Percentiles rank a stretch among this genome's conserved stretches.
Evolutionary conservation across 2,113 vertebrate species (phyloP).

Genomic region (Ursus arctos): DNA sequence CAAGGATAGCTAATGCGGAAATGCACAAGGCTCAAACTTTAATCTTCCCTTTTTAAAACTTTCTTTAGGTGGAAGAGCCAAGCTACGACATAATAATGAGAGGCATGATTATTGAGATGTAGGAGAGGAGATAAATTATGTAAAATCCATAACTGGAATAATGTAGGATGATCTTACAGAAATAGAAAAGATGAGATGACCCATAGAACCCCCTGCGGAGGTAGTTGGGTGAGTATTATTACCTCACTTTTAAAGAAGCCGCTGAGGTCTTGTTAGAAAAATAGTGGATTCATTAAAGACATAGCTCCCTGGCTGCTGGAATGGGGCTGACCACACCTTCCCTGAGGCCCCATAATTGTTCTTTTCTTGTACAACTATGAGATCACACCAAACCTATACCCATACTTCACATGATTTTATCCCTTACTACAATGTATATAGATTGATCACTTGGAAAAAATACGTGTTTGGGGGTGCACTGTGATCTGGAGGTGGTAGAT

Average conservation of each 20-base stretch:
- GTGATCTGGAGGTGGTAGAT: not conserved
- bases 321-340: not conserved
- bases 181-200: not conserved
- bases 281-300: not conserved
- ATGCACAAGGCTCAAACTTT: not conserved
- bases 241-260: not conserved
- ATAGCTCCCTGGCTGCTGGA: not conserved
- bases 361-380: not conserved
- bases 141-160: not conserved
- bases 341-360: not conserved
- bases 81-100: not conserved
- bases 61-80: constrained; percentile 15
- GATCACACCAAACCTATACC: not conserved
- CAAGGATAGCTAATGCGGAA: not conserved
- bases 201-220: not conserved
- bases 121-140: not conserved
- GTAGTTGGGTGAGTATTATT: not conserved
- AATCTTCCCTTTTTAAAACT: not conserved
- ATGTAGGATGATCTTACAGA: not conserved
- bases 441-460: not conserved
- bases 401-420: not conserved
- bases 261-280: not conserved
- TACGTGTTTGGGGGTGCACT: not conserved
- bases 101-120: constrained; percentile 26
- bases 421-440: not conserved